Evolutionary conservation across 2,888 invertebrate genomes (phyloP).

Genomic region (Pyrgus malvae): DNA sequence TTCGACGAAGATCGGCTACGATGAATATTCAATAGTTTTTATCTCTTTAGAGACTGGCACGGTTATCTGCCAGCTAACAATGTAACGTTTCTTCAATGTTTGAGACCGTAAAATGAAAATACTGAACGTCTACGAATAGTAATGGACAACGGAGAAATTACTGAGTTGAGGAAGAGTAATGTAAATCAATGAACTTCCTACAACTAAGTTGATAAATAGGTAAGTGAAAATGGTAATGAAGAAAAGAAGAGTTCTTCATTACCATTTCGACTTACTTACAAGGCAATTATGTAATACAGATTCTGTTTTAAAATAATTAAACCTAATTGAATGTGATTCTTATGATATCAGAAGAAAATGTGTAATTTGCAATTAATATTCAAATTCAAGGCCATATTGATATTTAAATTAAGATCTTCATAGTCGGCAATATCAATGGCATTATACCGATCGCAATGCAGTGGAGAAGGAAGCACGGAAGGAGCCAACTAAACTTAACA

Average conservation of each 20-base stretch:
- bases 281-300: too few relatives aligned
- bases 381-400: slow-evolving; percentile 33
- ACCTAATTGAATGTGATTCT: not conserved
- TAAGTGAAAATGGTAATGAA: too few relatives aligned
- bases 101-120: not conserved
- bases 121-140: not conserved
- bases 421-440: slow-evolving; percentile 46
- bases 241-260: too few relatives aligned
- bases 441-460: slow-evolving; percentile 67
- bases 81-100: slow-evolving; percentile 1
- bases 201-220: too few relatives aligned
- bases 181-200: too few relatives aligned
- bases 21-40: slow-evolving; percentile 24
- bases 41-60: slow-evolving; percentile 7
- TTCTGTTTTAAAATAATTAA: not conserved
- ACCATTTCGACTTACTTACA: too few relatives aligned
- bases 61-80: slow-evolving; percentile 3
- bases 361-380: slow-evolving; percentile 17
- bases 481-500: slow-evolving; percentile 37
- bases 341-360: not conserved
- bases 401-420: slow-evolving; percentile 43
- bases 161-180: not conserved
- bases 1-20: slow-evolving; percentile 9
- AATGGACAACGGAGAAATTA: not conserved
- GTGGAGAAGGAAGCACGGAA: slow-evolving; percentile 52